Base-by-base conservation (phyloP, 2,113 vertebrate species). In the Piprites chloris region DNA sequence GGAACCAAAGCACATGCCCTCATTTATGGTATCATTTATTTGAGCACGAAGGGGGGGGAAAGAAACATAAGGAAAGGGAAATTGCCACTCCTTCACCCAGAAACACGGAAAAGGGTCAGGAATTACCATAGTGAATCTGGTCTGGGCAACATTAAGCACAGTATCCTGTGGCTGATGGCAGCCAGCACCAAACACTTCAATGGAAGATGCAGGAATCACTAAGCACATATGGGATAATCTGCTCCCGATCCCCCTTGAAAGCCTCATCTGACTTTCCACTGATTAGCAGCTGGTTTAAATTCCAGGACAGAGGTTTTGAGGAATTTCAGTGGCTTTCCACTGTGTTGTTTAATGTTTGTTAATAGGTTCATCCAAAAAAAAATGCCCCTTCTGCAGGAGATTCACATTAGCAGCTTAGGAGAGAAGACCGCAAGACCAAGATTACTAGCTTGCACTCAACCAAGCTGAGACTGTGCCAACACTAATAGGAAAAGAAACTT, bases 281-380 rank as follows among this genome's bases (percentile, higher is more conserved):
- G 49, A 30, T 84, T 53, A 84, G 32, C 90, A 52, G 26, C 18
- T 78, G 62, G 32, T 81, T 96, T 92, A 84, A 88, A 90, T 80
- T 92, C 83, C 83, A 77, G 59, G 35, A 81, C 11, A n/a, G 85
- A 84, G 88, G 90, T 66, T 93, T 84, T 94, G 47, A 95, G 76
- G 83, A 90, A 96, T 94, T 86, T 95, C 86, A 78, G 85, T 91
- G 90, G 90, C 49, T 94, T 91, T 93, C 92, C 85, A 87, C 58
- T 65, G n/a, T 65, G 79, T 74, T 89, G 39, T 50, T 96, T 92
- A 69, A 62, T 41, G 37, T 87, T 76, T 85, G 77, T 82, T 87
- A 95, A 62, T 76, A 76, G 77, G 81, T 59, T 84, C 66, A 61
- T 69, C 42, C 59, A 26, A 92, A 94, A 62, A 65, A 92, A 89